These are phyloP conservation scores for Zosterops hypoxanthus DNA, from an alignment of 2,113 vertebrate species.

Conservation along the genomic window DNA sequence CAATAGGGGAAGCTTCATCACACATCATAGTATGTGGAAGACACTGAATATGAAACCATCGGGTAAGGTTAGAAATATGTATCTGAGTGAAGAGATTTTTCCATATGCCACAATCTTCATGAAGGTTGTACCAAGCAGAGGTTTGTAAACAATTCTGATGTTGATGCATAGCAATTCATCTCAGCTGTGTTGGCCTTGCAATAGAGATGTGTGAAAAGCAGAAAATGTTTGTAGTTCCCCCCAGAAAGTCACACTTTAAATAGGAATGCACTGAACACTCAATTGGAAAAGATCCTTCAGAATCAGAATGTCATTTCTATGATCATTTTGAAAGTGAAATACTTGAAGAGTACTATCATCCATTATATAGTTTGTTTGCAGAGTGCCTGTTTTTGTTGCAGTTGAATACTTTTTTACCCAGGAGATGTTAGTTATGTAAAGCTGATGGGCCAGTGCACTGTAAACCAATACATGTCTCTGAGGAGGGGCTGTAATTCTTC, in stretches of 20 bases:
- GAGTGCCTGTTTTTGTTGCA: not conserved
- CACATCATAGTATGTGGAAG: not conserved
- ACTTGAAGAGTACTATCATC: not conserved
- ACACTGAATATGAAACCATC: not conserved
- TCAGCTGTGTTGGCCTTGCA: not conserved
- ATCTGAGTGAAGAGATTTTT: not conserved
- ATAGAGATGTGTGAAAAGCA: not conserved
- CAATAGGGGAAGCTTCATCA: not conserved
- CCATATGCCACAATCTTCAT: not conserved
- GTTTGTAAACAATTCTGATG: not conserved
- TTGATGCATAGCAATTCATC: not conserved
- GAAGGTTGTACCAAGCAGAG: not conserved
- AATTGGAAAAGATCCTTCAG: not conserved
- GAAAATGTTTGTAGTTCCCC: not conserved
- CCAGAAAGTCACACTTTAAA: not conserved
- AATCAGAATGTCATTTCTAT: not conserved
- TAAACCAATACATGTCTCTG: not conserved
- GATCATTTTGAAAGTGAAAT: not conserved
- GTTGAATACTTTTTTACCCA: not conserved
- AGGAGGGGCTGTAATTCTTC: not conserved
- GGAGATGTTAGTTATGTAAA: not conserved
- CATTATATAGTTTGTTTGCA: not conserved
- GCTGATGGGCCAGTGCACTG: not conserved
- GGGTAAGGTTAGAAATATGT: not conserved
- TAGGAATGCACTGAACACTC: not conserved